A percentile compares a stretch with the other conserved stretches of the same genome.
Conservation (phyloP, 2,113 vertebrate genomes). For the Sapayoa aenigma region DNA sequence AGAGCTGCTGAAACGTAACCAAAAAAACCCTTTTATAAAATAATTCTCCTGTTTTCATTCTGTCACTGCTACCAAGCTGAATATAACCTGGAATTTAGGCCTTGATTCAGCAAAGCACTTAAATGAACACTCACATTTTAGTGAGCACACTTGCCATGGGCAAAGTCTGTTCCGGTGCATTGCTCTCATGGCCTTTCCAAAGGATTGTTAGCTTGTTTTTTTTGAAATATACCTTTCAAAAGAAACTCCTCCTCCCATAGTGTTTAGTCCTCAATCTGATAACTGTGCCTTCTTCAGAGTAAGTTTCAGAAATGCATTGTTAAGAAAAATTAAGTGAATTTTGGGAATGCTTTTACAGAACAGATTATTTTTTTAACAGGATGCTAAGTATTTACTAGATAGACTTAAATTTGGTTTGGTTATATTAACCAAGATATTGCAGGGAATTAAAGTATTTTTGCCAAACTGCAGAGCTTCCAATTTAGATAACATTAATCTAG, state of each 20-base stretch:
- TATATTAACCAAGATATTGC: background rate
- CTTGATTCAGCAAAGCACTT: constrained; percentile 28
- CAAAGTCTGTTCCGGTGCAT: background rate
- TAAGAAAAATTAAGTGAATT: background rate
- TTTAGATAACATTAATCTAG: background rate
- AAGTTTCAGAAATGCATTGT: background rate
- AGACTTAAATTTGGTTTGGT: background rate
- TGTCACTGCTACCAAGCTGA: background rate
- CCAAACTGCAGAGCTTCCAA: background rate
- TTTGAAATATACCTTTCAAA: background rate
- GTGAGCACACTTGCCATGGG: background rate
- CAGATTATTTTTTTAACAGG: background rate
- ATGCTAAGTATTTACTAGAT: background rate
- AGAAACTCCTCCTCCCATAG: background rate
- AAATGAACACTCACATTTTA: background rate
- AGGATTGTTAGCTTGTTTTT: background rate
- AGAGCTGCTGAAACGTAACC: background rate
- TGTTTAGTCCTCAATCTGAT: background rate
- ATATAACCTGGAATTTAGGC: constrained; percentile 2
- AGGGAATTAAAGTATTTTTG: background rate
- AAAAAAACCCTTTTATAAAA: background rate
- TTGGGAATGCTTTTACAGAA: background rate
- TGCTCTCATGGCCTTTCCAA: background rate
- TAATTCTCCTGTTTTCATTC: background rate
- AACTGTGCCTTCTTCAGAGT: background rate